phyloP scores from a whole-genome alignment of 2,888 invertebrate species.

The Drosophila ustulata region DNA sequence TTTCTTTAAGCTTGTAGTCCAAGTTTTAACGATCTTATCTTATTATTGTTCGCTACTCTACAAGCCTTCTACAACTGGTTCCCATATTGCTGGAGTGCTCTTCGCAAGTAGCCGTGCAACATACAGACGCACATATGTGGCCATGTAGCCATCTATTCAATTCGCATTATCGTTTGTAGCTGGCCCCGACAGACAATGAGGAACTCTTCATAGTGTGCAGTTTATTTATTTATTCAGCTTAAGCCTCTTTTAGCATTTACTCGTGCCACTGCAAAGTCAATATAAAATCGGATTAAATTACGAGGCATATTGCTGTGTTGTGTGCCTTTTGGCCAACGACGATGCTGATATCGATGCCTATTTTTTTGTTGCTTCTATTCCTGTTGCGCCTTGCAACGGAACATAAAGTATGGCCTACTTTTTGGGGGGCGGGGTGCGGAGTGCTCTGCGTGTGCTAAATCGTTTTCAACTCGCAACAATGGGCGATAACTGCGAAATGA shows the following conservation, averaged over 20 bases:
- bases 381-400: constrained; percentile 16
- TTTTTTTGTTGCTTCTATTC: neutral
- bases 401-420: constrained; percentile 31
- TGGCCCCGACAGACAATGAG: constrained; percentile 4
- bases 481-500: constrained; percentile 51
- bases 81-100: neutral
- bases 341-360: no score
- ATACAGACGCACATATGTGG: neutral
- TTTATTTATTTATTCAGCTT: constrained; percentile 46
- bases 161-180: constrained; percentile 15
- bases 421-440: constrained; percentile 16
- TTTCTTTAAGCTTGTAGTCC: no score
- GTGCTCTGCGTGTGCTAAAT: constrained; percentile 32
- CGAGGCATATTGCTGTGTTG: constrained; percentile 3
- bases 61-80: no score
- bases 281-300: constrained; percentile 46
- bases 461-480: constrained; percentile 39
- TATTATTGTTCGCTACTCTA: no score
- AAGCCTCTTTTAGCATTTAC: constrained; percentile 38
- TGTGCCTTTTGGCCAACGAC: neutral
- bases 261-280: constrained; percentile 10
- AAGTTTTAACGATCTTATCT: no score
- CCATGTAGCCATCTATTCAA: constrained; percentile 1
- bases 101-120: neutral
- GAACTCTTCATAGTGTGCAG: constrained; percentile 23